Evolutionary conservation across 2,113 vertebrate genomes (phyloP).

Genomic region (Leucosticte australis): DNA sequence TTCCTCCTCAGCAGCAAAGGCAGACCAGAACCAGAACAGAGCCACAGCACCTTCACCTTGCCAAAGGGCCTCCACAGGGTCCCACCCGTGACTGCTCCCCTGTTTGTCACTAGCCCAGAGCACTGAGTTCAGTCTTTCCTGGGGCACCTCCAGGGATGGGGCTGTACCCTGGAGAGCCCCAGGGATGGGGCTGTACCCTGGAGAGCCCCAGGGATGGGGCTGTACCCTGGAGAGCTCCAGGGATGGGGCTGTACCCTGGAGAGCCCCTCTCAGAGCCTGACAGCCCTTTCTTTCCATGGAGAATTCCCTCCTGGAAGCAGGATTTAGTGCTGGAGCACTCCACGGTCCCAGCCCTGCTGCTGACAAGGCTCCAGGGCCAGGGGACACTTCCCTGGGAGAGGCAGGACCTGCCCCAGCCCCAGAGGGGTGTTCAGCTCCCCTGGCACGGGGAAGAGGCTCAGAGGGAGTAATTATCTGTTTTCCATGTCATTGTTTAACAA

Average conservation of each 20-base stretch:
- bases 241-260: neutral
- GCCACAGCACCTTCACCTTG: neutral
- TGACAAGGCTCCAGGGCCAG: accelerated
- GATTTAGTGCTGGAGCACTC: neutral
- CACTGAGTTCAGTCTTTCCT: neutral
- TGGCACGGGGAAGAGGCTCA: neutral
- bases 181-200: too few relatives aligned
- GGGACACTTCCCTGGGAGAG: accelerated
- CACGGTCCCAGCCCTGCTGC: accelerated
- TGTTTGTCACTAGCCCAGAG: neutral
- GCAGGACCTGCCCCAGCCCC: neutral
- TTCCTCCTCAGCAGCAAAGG: too few relatives aligned
- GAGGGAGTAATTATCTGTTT: neutral
- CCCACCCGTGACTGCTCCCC: neutral
- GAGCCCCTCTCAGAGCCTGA: neutral
- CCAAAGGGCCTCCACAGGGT: neutral
- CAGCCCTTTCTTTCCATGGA: accelerated
- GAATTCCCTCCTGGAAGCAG: neutral
- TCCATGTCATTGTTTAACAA: accelerated
- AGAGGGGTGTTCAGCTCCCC: neutral
- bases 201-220: too few relatives aligned
- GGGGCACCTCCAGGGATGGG: neutral
- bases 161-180: too few relatives aligned
- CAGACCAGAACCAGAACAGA: neutral
- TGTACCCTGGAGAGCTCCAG: neutral